Evolutionary conservation across 2,113 vertebrate genomes (phyloP).

Genomic region (Glaucidium brasilianum): DNA sequence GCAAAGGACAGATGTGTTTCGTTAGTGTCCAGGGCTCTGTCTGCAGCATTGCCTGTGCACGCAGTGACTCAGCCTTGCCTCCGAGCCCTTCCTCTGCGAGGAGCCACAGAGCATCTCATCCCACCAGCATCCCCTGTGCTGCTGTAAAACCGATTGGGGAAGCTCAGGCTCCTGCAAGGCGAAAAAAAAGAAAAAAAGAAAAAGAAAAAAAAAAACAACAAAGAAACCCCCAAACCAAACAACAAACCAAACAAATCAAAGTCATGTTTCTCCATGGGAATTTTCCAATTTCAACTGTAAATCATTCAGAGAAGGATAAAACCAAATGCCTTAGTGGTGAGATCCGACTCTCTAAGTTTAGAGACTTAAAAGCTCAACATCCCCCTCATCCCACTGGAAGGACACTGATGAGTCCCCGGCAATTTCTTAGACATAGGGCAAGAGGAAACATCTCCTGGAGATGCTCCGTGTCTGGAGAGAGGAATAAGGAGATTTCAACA

Average conservation of each 20-base stretch:
- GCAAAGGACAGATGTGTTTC: conserved; percentile 1
- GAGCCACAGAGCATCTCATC: not conserved
- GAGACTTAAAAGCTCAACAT: not conserved
- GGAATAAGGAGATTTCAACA: not conserved
- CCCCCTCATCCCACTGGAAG: not conserved
- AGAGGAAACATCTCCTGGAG: not conserved
- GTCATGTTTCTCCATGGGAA: not conserved
- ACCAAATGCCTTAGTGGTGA: not conserved
- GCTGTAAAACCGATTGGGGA: not conserved
- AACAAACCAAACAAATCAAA: not conserved
- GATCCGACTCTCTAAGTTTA: not conserved
- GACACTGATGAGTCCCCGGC: not conserved
- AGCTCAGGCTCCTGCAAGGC: not conserved
- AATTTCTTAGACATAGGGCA: not conserved
- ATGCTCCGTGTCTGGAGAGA: not conserved
- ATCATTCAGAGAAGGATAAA: not conserved
- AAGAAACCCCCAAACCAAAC: too few species aligned
- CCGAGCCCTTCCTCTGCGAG: not conserved
- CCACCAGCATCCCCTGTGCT: not conserved
- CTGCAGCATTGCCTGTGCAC: not conserved
- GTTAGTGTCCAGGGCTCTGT: not conserved
- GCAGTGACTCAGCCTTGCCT: conserved; percentile 25
- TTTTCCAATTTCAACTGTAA: not conserved
- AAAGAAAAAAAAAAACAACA: too few species aligned
- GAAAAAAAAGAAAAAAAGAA: too few species aligned